Evolutionary conservation across 2,888 invertebrate species (phyloP).

Genomic region (Balanococcus diminutus): DNA sequence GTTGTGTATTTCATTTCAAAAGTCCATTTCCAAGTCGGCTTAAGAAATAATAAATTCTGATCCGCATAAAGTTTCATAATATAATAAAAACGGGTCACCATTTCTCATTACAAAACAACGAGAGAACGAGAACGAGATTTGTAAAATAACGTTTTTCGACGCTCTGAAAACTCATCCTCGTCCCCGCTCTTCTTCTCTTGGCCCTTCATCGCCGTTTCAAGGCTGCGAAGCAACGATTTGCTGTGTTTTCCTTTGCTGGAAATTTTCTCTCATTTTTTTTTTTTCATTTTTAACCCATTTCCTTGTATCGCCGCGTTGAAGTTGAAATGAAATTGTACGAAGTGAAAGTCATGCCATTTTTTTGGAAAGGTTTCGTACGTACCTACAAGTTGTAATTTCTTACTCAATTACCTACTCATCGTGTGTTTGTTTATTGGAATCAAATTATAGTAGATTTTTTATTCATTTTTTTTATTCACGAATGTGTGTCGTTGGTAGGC

Average conservation of each 20-base stretch:
- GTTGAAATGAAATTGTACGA: not conserved
- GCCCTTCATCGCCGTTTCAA: not conserved
- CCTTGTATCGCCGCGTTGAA: not conserved
- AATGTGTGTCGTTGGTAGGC: not conserved
- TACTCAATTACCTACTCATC: not conserved
- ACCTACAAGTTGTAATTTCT: not conserved
- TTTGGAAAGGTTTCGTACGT: not conserved
- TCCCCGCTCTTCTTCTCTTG: not conserved
- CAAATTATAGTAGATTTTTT: not conserved
- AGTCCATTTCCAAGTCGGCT: conserved; percentile 47
- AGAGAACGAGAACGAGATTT: too few species aligned
- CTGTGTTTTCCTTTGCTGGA: not conserved
- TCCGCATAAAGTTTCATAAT: conserved; percentile 49
- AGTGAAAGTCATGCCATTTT: not conserved
- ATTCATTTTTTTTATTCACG: not conserved
- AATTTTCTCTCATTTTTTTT: not conserved
- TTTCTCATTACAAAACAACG: conserved; percentile 41
- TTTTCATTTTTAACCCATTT: not conserved
- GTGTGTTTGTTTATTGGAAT: not conserved
- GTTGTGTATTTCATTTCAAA: conserved; percentile 43
- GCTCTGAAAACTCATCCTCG: not conserved
- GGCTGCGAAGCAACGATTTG: not conserved
- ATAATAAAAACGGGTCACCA: conserved; percentile 39
- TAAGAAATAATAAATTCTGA: conserved; percentile 47
- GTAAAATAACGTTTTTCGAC: conserved; percentile 9